Percentiles rank a stretch among this genome's conserved stretches.
phyloP scores from a whole-genome alignment of 2,797 vertebrate genomes.

The Labroides dimidiatus region DNA sequence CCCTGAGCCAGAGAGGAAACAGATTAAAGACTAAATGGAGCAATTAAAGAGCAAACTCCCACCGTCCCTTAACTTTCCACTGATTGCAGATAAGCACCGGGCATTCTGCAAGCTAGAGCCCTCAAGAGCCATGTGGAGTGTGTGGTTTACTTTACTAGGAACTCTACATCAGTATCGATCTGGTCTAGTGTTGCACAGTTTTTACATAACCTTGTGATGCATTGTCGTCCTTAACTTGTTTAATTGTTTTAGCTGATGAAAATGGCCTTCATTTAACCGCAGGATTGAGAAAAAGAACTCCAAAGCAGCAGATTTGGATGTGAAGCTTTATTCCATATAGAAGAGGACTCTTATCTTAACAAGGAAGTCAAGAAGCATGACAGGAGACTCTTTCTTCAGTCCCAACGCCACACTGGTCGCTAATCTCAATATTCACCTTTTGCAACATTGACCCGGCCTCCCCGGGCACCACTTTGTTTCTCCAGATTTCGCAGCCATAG shows the following conservation, averaged over 20 bases:
- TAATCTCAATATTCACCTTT: slow-evolving; percentile 59
- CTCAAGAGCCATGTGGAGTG: slow-evolving; percentile 11
- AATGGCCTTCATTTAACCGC: background rate
- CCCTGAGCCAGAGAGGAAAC: slow-evolving; percentile 53
- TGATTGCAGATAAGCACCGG: slow-evolving; percentile 46
- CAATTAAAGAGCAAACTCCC: slow-evolving; percentile 52
- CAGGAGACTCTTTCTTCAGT: background rate
- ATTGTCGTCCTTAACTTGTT: background rate
- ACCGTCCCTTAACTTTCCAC: slow-evolving; percentile 28
- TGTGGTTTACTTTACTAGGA: slow-evolving; percentile 22
- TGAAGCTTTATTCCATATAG: slow-evolving; percentile 9
- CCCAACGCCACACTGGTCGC: slow-evolving; percentile 1
- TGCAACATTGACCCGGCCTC: slow-evolving; percentile 26
- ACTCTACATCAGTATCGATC: background rate
- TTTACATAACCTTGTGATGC: background rate
- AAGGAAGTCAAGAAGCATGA: slow-evolving; percentile 4
- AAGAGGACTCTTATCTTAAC: slow-evolving; percentile 44
- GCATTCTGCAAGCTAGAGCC: slow-evolving; percentile 16
- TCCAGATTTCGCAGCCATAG: slow-evolving; percentile 33
- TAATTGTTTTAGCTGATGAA: slow-evolving; percentile 7
- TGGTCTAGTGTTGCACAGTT: background rate
- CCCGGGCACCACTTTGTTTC: slow-evolving; percentile 41
- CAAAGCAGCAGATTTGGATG: slow-evolving; percentile 29
- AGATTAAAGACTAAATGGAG: slow-evolving; percentile 61
- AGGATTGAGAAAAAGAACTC: slow-evolving; percentile 17